phyloP scores from a whole-genome alignment of 2,888 invertebrate genomes.

The Stenodema calcarata region DNA sequence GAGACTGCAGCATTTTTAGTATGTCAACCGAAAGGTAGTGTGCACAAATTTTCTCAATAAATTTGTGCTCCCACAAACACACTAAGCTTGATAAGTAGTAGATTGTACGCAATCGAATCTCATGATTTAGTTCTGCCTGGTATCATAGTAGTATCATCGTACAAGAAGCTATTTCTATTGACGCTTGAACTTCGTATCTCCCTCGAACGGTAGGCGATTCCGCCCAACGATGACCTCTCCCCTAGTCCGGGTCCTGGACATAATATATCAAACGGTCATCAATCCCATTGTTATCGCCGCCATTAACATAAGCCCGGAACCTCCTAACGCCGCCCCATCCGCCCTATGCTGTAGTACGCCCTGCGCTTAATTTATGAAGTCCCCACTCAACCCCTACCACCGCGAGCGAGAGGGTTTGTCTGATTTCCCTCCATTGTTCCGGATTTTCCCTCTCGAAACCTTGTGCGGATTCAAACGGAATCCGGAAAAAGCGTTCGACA shows the following conservation, averaged over 20 bases:
- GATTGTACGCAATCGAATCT: too few relatives aligned
- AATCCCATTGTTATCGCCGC: conserved; percentile 18
- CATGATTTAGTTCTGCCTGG: too few relatives aligned
- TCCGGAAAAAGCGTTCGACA: not conserved
- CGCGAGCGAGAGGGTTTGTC: not conserved
- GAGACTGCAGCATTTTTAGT: too few relatives aligned
- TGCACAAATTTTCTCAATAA: too few relatives aligned
- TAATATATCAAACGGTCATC: conserved; percentile 12
- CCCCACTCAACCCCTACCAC: not conserved
- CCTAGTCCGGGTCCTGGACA: not conserved
- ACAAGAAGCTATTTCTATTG: not conserved
- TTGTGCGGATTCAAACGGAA: not conserved
- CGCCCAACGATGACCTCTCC: not conserved
- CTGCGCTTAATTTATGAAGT: not conserved
- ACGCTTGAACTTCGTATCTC: not conserved
- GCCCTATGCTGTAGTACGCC: not conserved
- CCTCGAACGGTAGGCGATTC: not conserved
- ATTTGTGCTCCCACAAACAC: too few relatives aligned
- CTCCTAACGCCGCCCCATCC: not conserved
- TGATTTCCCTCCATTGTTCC: conserved; percentile 9
- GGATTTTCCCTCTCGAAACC: not conserved
- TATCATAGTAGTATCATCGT: too few relatives aligned
- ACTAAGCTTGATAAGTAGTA: too few relatives aligned
- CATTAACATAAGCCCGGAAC: conserved; percentile 6
- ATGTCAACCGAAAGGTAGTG: too few relatives aligned